These are phyloP conservation scores for Galaxias olidus DNA, from an alignment of 2,797 vertebrate genomes.

Conservation along the genomic window DNA sequence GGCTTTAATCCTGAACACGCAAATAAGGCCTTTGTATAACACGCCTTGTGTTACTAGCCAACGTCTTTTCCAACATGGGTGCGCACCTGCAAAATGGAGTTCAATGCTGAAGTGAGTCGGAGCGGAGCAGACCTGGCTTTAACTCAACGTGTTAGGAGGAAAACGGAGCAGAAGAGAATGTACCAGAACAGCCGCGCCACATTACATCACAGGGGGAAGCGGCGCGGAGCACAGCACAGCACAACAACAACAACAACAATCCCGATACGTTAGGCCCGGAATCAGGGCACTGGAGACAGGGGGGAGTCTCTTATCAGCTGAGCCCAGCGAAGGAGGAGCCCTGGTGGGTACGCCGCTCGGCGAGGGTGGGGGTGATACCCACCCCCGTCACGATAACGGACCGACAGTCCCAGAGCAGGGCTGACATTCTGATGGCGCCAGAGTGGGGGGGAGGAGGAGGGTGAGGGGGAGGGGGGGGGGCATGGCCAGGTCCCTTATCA, in stretches of 20 bases:
- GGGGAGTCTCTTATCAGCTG: conserved; percentile 17
- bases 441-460: too few relatives aligned
- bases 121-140: too few relatives aligned
- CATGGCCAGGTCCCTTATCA: too few relatives aligned
- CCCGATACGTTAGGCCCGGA: too few relatives aligned
- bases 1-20: too few relatives aligned
- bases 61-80: too few relatives aligned
- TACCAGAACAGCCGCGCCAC: not conserved
- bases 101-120: too few relatives aligned
- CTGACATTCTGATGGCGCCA: conserved; percentile 17
- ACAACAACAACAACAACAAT: not conserved
- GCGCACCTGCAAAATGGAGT: too few relatives aligned
- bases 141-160: not conserved
- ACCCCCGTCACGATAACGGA: conserved; percentile 29
- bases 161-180: not conserved
- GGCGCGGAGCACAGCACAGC: not conserved
- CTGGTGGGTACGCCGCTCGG: conserved; percentile 29
- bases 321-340: conserved; percentile 15
- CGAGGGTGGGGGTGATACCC: conserved; percentile 24
- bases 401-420: conserved; percentile 39
- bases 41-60: too few relatives aligned
- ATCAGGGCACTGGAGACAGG: not conserved
- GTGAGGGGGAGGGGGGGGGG: too few relatives aligned
- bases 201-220: not conserved
- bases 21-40: too few relatives aligned